Evolutionary conservation across 2,888 invertebrate genomes (phyloP), one percentile per base, ranked within the genome.

Genomic region (Tachystola acroxantha): DNA sequence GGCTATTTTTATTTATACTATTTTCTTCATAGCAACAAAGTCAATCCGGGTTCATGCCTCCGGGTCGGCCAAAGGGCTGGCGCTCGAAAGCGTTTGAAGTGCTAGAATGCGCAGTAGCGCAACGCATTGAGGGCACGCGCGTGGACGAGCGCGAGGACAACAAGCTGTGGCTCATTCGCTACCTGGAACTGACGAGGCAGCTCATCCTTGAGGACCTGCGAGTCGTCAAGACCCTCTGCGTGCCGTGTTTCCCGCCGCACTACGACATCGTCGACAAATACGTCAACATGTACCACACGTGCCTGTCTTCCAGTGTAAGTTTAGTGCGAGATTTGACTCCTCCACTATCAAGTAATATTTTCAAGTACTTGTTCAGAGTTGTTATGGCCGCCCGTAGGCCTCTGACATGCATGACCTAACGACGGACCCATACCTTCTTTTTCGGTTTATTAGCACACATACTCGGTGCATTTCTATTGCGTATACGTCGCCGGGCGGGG

Each of bases 151-250:
- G 98, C 13, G 90, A 90, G 11, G 94, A 94, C 53, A 95, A 97
- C 74, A 98, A 98, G 76, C 92, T 97, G 82, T 99, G 99, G 99
- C 88, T 99, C 9, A 97, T 98, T 2, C 88, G 96, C 13, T 97
- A 99, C 73, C 84, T 99, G 36, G 99, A 99, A 79, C 85, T 94
- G 26, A 94, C 94, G 0, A 88, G 98, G 25, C 94, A 94, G 60
- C 88, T 97, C 6, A 94, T 98, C 54, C 76, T 97, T 4, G 97
- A 98, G 66, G 98, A 98, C 76, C 80, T 98, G 44, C 88, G 95
- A 45, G 96, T 98, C 0, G 95, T 96, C 0, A 97, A 97, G 69
- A 94, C 94, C 0, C 80, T 96, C 0, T 96, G 96, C 57, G 92
- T 94, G 3, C 97, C 97, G 0, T 98, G 98, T 68, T 99, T 99